Evolutionary conservation across 2,797 vertebrate species (phyloP).

Genomic region (Sebastes itinus): DNA sequence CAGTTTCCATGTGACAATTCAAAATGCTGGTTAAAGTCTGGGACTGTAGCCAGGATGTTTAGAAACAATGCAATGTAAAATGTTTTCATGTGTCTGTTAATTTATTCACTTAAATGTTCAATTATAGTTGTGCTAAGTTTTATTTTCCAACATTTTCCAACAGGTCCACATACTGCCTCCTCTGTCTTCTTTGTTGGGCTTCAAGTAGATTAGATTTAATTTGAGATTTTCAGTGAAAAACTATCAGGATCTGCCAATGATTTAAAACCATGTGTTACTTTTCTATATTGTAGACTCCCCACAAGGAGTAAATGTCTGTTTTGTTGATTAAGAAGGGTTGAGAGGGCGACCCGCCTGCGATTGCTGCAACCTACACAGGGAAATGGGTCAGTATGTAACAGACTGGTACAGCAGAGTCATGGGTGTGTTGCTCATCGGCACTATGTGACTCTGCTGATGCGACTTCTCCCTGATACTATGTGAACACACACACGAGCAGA

Average conservation of each 20-base stretch:
- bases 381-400: constrained; percentile 15
- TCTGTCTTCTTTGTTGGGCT: not conserved
- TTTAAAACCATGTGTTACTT: not conserved
- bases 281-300: not conserved
- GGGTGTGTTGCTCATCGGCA: constrained; percentile 53
- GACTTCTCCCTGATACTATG: constrained; percentile 55
- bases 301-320: not conserved
- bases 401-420: constrained; percentile 31
- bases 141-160: not conserved
- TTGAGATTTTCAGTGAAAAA: not conserved
- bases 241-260: not conserved
- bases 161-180: not conserved
- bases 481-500: not conserved
- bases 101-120: not conserved
- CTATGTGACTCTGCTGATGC: constrained; percentile 61
- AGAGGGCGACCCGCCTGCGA: not conserved
- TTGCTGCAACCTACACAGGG: not conserved
- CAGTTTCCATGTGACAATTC: not conserved
- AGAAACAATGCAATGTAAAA: not conserved
- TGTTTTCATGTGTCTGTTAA: not conserved
- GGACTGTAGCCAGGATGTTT: not conserved
- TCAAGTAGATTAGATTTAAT: not conserved
- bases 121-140: not conserved
- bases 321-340: not conserved
- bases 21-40: not conserved